Evolutionary conservation across 1,140 invertebrate species (phyloP).

Genomic region (Hycleus phaleratus): DNA sequence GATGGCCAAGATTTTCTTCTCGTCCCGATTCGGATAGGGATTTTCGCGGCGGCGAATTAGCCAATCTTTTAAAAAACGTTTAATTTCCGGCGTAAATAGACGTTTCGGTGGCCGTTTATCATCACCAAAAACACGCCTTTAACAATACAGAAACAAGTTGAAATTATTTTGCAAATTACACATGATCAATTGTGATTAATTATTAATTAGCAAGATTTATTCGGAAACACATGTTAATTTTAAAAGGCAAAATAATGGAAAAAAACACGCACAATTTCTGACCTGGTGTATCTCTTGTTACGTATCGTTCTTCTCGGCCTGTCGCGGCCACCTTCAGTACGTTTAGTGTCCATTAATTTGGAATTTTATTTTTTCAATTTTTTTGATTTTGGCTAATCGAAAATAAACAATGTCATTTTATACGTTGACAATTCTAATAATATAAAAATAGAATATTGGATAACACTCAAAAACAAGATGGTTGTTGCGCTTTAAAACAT

Average conservation of each 20-base stretch:
- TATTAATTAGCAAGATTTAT: too few relatives aligned
- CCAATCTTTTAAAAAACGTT: constrained; percentile 64
- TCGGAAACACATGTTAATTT: too few relatives aligned
- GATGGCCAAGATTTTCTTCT: constrained; percentile 58
- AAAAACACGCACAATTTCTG: constrained; percentile 2
- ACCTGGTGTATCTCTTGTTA: constrained; percentile 39
- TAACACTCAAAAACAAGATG: constrained; percentile 40
- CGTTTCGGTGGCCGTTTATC: constrained; percentile 56
- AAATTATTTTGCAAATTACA: neutral
- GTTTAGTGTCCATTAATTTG: constrained; percentile 33
- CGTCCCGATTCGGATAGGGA: constrained; percentile 63
- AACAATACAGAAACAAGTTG: neutral
- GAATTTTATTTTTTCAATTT: constrained; percentile 4
- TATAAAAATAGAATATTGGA: constrained; percentile 40
- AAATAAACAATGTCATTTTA: constrained; percentile 29
- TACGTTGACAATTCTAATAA: constrained; percentile 25
- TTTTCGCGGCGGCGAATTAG: constrained; percentile 60
- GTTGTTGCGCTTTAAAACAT: constrained; percentile 18
- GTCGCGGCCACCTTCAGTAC: constrained; percentile 26
- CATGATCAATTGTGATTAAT: too few relatives aligned
- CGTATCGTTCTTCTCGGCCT: constrained; percentile 32
- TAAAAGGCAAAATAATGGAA: too few relatives aligned
- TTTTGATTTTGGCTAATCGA: neutral
- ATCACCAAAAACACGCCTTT: constrained; percentile 47
- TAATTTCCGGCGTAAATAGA: constrained; percentile 66